Evolutionary conservation across 2,888 invertebrate genomes (phyloP).

Genomic region (Aleiodes testaceus): DNA sequence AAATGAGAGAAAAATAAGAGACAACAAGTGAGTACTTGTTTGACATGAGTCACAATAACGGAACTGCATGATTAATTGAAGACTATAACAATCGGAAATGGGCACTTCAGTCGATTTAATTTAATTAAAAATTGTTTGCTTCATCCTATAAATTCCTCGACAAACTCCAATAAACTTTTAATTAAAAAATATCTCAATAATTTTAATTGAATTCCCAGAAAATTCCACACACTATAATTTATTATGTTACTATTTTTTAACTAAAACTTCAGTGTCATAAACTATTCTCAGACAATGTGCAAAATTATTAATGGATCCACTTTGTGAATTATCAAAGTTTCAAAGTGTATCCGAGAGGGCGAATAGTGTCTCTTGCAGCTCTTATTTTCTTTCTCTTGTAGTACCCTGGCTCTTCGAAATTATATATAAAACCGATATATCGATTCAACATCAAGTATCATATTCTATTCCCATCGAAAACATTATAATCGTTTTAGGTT

Average conservation of each 20-base stretch:
- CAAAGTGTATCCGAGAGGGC: conserved; percentile 6
- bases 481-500: too few species aligned
- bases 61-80: conserved; percentile 33
- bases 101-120: conserved; percentile 30
- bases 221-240: conserved; percentile 1
- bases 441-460: conserved; percentile 17
- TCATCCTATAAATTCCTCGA: conserved; percentile 1
- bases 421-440: conserved; percentile 17
- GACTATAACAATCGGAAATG: conserved; percentile 7
- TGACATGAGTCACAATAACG: conserved; percentile 33
- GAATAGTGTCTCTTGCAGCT: conserved; percentile 18
- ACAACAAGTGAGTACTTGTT: background rate
- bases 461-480: conserved; percentile 23
- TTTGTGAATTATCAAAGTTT: conserved; percentile 32
- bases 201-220: conserved; percentile 25
- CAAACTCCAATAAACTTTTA: conserved; percentile 28
- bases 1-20: conserved; percentile 5
- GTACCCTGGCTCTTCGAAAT: background rate
- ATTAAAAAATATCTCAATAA: conserved; percentile 21
- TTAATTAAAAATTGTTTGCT: conserved; percentile 26
- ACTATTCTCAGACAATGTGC: conserved; percentile 26
- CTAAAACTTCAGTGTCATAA: conserved; percentile 5
- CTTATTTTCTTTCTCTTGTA: background rate
- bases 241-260: conserved; percentile 17
- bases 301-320: conserved; percentile 30